Percentiles rank a stretch among this genome's conserved stretches.
phyloP scores from a whole-genome alignment of 2,888 invertebrate genomes.

The Didymodactylos carnosus region DNA sequence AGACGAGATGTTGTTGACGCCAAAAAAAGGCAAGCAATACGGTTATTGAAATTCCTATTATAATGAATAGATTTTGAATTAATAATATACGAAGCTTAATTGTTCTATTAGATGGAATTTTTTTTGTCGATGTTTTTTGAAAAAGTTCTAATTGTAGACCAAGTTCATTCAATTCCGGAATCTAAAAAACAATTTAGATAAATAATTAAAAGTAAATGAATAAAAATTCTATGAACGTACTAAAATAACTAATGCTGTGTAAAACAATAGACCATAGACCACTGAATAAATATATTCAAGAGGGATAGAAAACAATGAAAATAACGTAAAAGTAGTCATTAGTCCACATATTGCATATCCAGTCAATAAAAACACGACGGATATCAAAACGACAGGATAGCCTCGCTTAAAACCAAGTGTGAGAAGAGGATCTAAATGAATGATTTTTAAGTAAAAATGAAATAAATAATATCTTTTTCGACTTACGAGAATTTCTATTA shows the following conservation, averaged over 20 bases:
- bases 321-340: neutral
- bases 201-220: neutral
- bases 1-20: neutral
- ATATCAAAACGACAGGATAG: neutral
- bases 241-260: neutral
- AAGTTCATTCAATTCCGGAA: neutral
- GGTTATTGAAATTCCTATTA: neutral
- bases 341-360: neutral
- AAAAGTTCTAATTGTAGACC: neutral
- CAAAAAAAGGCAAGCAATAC: neutral
- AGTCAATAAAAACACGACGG: neutral
- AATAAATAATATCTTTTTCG: neutral
- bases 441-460: neutral
- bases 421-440: neutral
- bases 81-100: neutral
- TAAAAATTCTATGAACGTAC: neutral
- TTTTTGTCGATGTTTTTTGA: neutral
- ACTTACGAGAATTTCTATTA: neutral
- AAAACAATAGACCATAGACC: neutral
- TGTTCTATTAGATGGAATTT: neutral
- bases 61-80: neutral
- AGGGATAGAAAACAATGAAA: neutral
- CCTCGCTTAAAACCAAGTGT: neutral
- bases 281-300: neutral
- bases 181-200: neutral